Conservation (phyloP, 2,797 vertebrate species). For the Ptychobarbus kaznakovi region DNA sequence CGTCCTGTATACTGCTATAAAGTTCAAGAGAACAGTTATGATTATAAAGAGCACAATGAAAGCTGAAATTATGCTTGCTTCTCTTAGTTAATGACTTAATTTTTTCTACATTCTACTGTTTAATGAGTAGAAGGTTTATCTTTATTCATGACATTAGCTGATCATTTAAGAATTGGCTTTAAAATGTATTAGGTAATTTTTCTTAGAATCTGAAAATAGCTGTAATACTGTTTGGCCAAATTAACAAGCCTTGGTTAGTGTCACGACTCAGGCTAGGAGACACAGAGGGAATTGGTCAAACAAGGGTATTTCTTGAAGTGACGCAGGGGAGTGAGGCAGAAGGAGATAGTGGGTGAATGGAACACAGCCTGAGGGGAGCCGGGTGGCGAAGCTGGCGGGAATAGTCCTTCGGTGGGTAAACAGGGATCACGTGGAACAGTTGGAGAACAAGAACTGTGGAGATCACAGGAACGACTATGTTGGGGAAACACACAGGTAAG, state of each 20-base stretch:
- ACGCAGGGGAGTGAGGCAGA: too few relatives aligned
- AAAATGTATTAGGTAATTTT: not conserved
- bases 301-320: too few relatives aligned
- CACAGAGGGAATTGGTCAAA: too few relatives aligned
- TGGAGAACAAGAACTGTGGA: too few relatives aligned
- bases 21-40: not conserved
- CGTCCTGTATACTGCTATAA: not conserved
- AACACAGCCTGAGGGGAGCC: too few relatives aligned
- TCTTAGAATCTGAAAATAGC: not conserved
- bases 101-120: not conserved
- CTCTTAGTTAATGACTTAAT: not conserved
- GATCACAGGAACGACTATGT: too few relatives aligned
- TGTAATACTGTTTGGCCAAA: not conserved
- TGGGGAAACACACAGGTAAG: too few relatives aligned
- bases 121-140: not conserved
- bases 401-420: too few relatives aligned
- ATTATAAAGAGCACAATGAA: not conserved
- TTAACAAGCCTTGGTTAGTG: not conserved
- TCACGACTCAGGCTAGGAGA: too few relatives aligned
- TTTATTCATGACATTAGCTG: not conserved
- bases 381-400: too few relatives aligned
- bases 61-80: slow-evolving; percentile 1
- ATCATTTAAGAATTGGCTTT: slow-evolving; percentile 1
- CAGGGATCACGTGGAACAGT: too few relatives aligned
- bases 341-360: too few relatives aligned